A percentile compares a stretch with the other conserved stretches of the same genome.
Conservation (phyloP, 2,888 invertebrate genomes). For the Andrena chrysosceles region DNA sequence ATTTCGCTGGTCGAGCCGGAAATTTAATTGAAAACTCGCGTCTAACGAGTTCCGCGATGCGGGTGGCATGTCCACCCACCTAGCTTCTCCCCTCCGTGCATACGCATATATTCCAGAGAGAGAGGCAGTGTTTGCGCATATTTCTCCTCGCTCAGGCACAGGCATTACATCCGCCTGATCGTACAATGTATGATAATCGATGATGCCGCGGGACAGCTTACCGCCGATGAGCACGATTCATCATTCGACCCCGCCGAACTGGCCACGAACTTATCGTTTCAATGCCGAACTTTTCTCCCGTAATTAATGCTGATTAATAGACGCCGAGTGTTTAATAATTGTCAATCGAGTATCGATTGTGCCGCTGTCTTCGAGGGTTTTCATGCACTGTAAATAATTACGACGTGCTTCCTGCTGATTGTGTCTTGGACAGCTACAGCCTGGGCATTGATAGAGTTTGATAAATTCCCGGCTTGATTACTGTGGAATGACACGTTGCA, state of each 20-base stretch:
- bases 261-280: conserved; percentile 48
- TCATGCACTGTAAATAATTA: conserved; percentile 39
- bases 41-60: conserved; percentile 75
- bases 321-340: conserved; percentile 24
- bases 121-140: conserved; percentile 52
- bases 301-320: conserved; percentile 56
- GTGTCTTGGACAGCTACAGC: neutral
- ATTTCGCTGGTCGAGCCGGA: conserved; percentile 57
- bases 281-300: conserved; percentile 20
- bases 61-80: conserved; percentile 75
- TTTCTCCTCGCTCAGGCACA: conserved; percentile 45
- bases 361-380: conserved; percentile 16
- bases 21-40: conserved; percentile 75
- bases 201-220: conserved; percentile 63
- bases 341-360: conserved; percentile 50
- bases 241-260: conserved; percentile 20
- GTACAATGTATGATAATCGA: conserved; percentile 69
- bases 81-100: conserved; percentile 34
- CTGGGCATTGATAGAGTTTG: conserved; percentile 25
- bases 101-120: conserved; percentile 33
- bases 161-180: conserved; percentile 51
- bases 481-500: neutral
- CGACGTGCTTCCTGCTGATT: conserved; percentile 34
- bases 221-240: conserved; percentile 50
- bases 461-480: conserved; percentile 31